Conservation (phyloP, 2,797 vertebrate genomes). For the Arrhamphus sclerolepis region DNA sequence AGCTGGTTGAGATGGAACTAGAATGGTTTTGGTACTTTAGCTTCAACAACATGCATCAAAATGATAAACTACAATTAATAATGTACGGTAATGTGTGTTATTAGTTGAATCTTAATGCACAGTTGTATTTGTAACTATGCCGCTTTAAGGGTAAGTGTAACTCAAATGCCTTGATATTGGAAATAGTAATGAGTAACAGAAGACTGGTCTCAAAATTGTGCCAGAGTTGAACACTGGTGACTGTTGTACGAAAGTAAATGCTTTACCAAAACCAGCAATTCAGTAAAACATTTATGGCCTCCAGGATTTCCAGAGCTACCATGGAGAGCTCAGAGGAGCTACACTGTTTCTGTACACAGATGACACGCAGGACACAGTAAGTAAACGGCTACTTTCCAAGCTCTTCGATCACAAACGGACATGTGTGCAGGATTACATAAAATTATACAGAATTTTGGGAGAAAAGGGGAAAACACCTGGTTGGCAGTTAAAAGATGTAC, state of each 20-base stretch:
- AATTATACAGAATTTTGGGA: not conserved
- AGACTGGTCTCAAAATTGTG: too few species aligned
- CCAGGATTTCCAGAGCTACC: constrained; percentile 66
- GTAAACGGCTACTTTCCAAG: not conserved
- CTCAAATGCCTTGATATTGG: too few species aligned
- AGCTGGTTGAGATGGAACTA: too few species aligned
- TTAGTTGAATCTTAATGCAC: too few species aligned
- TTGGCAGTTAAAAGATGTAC: not conserved
- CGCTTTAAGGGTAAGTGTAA: too few species aligned
- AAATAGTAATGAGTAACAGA: too few species aligned
- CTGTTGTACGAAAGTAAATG: not conserved
- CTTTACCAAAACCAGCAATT: not conserved
- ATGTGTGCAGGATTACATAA: not conserved
- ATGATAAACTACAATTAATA: too few species aligned
- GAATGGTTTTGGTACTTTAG: too few species aligned
- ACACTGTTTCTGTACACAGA: constrained; percentile 71
- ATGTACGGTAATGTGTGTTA: too few species aligned
- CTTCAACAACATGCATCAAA: too few species aligned
- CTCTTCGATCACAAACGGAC: not conserved
- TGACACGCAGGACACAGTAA: constrained; percentile 66
- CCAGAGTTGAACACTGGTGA: too few species aligned
- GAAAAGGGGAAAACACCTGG: not conserved
- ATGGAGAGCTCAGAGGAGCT: constrained; percentile 70
- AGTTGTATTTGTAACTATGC: too few species aligned
- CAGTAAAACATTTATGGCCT: constrained; percentile 4